Base-by-base conservation (phyloP, 1,140 invertebrate species). In the Euwallacea similis region DNA sequence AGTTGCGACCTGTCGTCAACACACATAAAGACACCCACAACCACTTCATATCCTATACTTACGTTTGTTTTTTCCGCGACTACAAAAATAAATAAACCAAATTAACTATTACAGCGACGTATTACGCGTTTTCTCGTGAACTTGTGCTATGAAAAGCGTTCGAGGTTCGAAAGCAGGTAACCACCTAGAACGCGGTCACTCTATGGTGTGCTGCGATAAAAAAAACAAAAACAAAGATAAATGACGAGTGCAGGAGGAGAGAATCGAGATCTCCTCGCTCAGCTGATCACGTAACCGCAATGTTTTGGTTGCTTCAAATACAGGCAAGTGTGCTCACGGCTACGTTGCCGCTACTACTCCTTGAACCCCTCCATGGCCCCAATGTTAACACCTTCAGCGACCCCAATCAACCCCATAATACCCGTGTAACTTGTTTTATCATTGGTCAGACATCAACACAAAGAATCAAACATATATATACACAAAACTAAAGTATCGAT, bases 281-380 rank as follows among this genome's bases (percentile, higher is more conserved):
- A 71, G 69, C 69, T 71, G 69, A 71, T 71, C 69, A 71, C 53
- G 42, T 42, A 61, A 64, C 63, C 62, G 69, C 59, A 67, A 64
- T 72, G 71, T 72, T 72, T 72, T 72, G 71, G 59, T 72, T 46
- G 8, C 46, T 50, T 64, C 42, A 43, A 42, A 58, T 58, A 58
- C 44, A 70, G 60, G 21, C 46, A 65, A 62, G 69, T 47, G 33
- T 15, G 54, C 41, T 55, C 41, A 7, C 4, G 3, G 53, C 53
- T n/a, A 9, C 13, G 53, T 66, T 66, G 64, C 64, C 64, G 56
- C 6, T 50, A 13, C 46, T 50, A 7, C 13, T 50, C 9, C 9
- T 50, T 33, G 21, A 1, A 33, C 21, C 21, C 21, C 21, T 33
- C 21, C 21, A 1, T 4, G 1, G 21, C 21, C 1, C 21, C 21